Conservation (phyloP, 2,888 invertebrate species). For the Drosophila sordidapex region DNA sequence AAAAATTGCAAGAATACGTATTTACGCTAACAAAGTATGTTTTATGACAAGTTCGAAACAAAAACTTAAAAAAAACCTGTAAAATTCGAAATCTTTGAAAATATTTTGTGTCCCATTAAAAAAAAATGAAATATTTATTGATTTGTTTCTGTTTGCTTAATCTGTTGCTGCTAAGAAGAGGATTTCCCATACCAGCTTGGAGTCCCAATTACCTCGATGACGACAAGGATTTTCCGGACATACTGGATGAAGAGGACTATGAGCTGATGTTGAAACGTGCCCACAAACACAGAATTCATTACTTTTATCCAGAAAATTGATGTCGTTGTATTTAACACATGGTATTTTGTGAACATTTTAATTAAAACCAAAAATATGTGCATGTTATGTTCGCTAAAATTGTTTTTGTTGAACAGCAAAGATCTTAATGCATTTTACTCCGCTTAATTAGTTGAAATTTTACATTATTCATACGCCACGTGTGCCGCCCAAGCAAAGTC, state of each 20-base stretch:
- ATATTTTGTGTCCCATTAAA: not conserved
- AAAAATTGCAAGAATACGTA: not conserved
- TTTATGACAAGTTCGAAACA: not conserved
- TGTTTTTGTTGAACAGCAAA: slow-evolving; percentile 28
- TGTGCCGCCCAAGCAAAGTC: slow-evolving; percentile 46
- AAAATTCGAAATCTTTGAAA: not conserved
- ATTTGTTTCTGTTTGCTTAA: slow-evolving; percentile 10
- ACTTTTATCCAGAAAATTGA: not conserved
- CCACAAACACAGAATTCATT: not conserved
- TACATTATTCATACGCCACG: slow-evolving; percentile 69
- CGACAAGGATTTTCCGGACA: slow-evolving; percentile 34
- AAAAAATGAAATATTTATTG: slow-evolving; percentile 10
- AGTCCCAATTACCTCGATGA: slow-evolving; percentile 30
- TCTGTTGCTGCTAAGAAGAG: not conserved
- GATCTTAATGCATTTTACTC: slow-evolving; percentile 59
- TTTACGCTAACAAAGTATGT: slow-evolving; percentile 4
- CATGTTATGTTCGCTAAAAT: slow-evolving; percentile 26
- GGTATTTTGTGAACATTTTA: slow-evolving; percentile 34
- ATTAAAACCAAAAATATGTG: slow-evolving; percentile 61
- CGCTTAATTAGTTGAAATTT: slow-evolving; percentile 67
- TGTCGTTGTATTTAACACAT: not conserved
- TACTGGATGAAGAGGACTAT: slow-evolving; percentile 24
- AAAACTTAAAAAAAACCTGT: not conserved
- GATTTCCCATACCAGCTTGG: slow-evolving; percentile 18
- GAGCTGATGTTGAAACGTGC: slow-evolving; percentile 34